These are phyloP conservation scores for Upupa epops DNA, from an alignment of 2,113 vertebrate species.

Conservation along the genomic window DNA sequence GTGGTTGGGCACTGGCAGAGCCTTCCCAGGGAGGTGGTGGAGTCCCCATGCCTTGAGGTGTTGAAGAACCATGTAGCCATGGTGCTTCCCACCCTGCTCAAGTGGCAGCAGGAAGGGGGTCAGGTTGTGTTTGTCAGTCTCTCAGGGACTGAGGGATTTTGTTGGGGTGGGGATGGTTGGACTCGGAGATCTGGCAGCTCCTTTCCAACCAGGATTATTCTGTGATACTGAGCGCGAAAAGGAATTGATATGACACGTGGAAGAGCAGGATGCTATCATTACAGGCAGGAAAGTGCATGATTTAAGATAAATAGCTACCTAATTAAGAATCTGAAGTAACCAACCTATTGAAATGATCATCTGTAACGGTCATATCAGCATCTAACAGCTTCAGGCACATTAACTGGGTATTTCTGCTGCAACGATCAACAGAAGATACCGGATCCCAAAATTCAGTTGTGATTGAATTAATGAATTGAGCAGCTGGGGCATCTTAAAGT, in stretches of 20 bases:
- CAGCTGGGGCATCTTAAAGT: slow-evolving; percentile 40
- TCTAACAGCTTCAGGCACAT: background rate
- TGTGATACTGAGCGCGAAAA: accelerated
- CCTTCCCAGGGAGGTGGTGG: no score
- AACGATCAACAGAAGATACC: background rate
- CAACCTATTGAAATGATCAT: background rate
- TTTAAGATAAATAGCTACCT: background rate
- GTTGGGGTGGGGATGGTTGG: no score
- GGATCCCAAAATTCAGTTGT: slow-evolving; percentile 22
- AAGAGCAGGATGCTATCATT: accelerated
- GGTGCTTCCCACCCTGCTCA: no score
- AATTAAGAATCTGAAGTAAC: background rate
- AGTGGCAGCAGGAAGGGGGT: no score
- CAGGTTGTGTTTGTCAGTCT: no score
- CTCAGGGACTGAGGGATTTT: no score
- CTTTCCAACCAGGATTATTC: no score
- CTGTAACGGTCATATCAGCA: background rate
- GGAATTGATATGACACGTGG: background rate
- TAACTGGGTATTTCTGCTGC: background rate
- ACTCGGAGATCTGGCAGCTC: no score
- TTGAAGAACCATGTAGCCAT: no score
- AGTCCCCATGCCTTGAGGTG: no score
- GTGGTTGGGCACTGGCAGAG: no score
- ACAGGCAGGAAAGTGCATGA: background rate
- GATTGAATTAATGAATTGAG: slow-evolving; percentile 34